These are phyloP conservation scores for Rhea pennata DNA, from an alignment of 2,113 vertebrate species.

Conservation along the genomic window DNA sequence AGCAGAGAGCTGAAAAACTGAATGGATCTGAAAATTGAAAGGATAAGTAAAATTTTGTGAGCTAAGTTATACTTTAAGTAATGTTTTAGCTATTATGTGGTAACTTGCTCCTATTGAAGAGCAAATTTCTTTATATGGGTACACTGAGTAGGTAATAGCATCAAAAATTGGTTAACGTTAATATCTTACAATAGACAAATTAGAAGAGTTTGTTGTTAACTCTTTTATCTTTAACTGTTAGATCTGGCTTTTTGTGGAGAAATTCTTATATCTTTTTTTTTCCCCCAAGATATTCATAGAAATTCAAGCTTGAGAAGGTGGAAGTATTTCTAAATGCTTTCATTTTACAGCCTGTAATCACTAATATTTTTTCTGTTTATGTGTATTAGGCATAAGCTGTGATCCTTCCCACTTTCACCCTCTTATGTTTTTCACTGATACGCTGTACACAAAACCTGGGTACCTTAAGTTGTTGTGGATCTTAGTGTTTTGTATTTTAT, in stretches of 20 bases:
- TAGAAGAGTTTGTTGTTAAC: background rate
- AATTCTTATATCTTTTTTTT: no score
- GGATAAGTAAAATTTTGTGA: background rate
- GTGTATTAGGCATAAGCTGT: background rate
- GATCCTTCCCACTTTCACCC: background rate
- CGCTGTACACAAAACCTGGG: background rate
- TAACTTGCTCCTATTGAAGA: background rate
- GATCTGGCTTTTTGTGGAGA: no score
- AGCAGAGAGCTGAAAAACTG: background rate
- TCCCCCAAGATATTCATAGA: background rate
- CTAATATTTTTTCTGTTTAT: background rate
- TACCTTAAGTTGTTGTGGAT: background rate
- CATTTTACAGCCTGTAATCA: background rate
- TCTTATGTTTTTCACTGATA: background rate
- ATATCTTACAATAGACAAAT: background rate
- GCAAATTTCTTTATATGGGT: fast-evolving
- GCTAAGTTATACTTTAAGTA: fast-evolving
- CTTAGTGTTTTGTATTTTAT: background rate
- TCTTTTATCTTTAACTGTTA: background rate
- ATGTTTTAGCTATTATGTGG: background rate
- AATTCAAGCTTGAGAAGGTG: background rate
- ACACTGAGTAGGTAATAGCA: background rate
- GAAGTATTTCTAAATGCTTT: background rate
- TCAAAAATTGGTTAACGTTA: background rate
- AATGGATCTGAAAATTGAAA: background rate